Conservation (phyloP, 1,140 invertebrate species). For the Lepeophtheirus salmonis region DNA sequence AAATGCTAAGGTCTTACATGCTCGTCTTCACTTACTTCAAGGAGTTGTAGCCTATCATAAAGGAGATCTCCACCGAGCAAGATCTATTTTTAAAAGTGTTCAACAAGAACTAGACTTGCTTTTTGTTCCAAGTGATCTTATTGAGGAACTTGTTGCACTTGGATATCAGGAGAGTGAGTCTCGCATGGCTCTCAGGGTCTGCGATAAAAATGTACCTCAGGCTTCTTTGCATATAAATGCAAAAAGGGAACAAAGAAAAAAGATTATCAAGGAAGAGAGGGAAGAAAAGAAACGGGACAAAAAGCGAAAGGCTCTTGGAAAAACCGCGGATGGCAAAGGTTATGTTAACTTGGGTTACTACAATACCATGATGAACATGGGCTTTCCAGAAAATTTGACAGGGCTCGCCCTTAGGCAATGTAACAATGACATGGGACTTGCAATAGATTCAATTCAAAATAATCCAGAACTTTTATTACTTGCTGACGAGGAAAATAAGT, state of each 20-base stretch:
- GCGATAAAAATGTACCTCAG: slow-evolving; percentile 35
- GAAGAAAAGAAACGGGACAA: slow-evolving; percentile 26
- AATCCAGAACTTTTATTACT: slow-evolving; percentile 29
- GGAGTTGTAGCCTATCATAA: slow-evolving; percentile 53
- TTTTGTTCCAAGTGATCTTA: slow-evolving; percentile 38
- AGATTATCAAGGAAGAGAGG: slow-evolving; percentile 31
- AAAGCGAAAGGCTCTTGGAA: slow-evolving; percentile 24
- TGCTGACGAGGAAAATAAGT: slow-evolving; percentile 22
- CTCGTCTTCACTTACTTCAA: slow-evolving; percentile 53
- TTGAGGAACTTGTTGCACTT: slow-evolving; percentile 36
- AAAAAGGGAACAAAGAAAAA: slow-evolving; percentile 32
- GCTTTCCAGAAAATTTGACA: slow-evolving; percentile 36
- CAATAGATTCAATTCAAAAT: slow-evolving; percentile 42
- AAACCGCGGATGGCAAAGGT: slow-evolving; percentile 33
- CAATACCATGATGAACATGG: slow-evolving; percentile 42
- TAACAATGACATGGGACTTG: slow-evolving; percentile 44
- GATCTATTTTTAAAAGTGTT: slow-evolving; percentile 35
- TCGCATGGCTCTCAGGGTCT: slow-evolving; percentile 41
- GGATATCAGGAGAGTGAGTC: slow-evolving; percentile 44
- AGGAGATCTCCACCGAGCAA: slow-evolving; percentile 40
- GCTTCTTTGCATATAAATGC: slow-evolving; percentile 44
- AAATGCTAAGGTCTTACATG: slow-evolving; percentile 46
- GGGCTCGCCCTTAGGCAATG: slow-evolving; percentile 37
- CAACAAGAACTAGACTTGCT: slow-evolving; percentile 38
- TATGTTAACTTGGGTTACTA: slow-evolving; percentile 35